Evolutionary conservation across 2,797 vertebrate species (phyloP).

Genomic region (Hyperoplus immaculatus): DNA sequence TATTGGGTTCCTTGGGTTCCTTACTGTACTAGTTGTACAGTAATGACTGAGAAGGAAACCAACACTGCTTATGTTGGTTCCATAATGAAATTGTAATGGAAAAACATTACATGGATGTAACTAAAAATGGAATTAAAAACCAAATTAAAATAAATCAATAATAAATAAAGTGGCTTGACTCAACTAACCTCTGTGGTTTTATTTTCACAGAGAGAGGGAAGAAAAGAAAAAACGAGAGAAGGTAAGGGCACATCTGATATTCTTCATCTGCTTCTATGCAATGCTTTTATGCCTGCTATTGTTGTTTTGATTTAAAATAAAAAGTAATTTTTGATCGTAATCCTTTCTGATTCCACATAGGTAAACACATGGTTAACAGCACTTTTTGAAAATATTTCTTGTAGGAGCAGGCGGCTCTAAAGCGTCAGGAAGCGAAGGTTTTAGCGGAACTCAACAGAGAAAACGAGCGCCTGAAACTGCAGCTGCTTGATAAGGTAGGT

Average conservation of each 20-base stretch:
- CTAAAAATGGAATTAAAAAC: too few relatives aligned
- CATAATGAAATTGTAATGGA: too few relatives aligned
- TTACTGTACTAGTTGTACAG: too few relatives aligned
- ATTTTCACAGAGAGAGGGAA: conserved; percentile 72
- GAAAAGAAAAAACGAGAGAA: conserved; percentile 57
- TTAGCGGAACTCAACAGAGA: conserved; percentile 15
- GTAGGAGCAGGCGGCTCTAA: conserved; percentile 59
- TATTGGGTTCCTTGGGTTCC: too few relatives aligned
- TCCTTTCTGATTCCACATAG: not conserved
- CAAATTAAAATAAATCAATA: not conserved
- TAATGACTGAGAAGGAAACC: too few relatives aligned
- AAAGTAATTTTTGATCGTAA: not conserved
- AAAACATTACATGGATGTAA: too few relatives aligned
- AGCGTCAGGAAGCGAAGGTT: conserved; percentile 15
- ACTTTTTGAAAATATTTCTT: not conserved
- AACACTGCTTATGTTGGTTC: too few relatives aligned
- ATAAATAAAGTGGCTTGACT: not conserved
- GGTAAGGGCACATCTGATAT: conserved; percentile 46
- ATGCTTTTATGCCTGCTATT: not conserved
- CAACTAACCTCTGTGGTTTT: not conserved
- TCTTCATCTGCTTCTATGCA: not conserved
- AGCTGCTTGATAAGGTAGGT: conserved; percentile 43
- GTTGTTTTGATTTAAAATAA: not conserved
- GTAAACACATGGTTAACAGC: not conserved
- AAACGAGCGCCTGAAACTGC: conserved; percentile 30